phyloP scores from a whole-genome alignment of 2,888 invertebrate species.

The Tetragnatha montana region DNA sequence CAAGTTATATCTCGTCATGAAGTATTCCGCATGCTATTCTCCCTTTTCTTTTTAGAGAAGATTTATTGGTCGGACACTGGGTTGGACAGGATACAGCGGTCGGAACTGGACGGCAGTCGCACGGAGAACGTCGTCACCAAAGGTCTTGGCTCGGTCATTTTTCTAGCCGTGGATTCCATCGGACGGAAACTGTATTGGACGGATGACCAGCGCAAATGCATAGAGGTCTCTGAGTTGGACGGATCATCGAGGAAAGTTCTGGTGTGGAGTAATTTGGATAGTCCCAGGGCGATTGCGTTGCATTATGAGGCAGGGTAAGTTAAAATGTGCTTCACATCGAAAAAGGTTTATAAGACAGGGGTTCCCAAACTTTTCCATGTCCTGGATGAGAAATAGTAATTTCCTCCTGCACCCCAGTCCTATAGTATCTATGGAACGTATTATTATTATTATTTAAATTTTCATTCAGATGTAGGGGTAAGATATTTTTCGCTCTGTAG shows the following conservation, averaged over 20 bases:
- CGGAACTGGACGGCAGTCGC: slow-evolving; percentile 75
- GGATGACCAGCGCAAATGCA: slow-evolving; percentile 85
- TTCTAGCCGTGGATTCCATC: slow-evolving; percentile 86
- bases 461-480: too few relatives aligned
- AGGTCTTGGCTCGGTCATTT: slow-evolving; percentile 89
- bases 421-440: too few relatives aligned
- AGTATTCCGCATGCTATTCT: too few relatives aligned
- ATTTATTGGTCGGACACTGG: slow-evolving; percentile 92
- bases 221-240: slow-evolving; percentile 89
- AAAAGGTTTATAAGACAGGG: too few relatives aligned
- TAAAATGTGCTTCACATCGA: too few relatives aligned
- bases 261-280: slow-evolving; percentile 84
- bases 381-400: too few relatives aligned
- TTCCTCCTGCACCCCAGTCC: too few relatives aligned
- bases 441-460: too few relatives aligned
- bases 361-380: too few relatives aligned
- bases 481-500: too few relatives aligned
- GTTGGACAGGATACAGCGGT: slow-evolving; percentile 75
- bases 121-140: slow-evolving; percentile 82
- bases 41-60: slow-evolving; percentile 74
- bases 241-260: slow-evolving; percentile 86
- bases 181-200: slow-evolving; percentile 92
- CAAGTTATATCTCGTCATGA: too few relatives aligned
- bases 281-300: slow-evolving; percentile 85
- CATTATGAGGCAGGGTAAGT: slow-evolving; percentile 84